These are phyloP conservation scores for Sebastes wilsoni DNA, from an alignment of 2,797 vertebrate species.

Conservation along the genomic window DNA sequence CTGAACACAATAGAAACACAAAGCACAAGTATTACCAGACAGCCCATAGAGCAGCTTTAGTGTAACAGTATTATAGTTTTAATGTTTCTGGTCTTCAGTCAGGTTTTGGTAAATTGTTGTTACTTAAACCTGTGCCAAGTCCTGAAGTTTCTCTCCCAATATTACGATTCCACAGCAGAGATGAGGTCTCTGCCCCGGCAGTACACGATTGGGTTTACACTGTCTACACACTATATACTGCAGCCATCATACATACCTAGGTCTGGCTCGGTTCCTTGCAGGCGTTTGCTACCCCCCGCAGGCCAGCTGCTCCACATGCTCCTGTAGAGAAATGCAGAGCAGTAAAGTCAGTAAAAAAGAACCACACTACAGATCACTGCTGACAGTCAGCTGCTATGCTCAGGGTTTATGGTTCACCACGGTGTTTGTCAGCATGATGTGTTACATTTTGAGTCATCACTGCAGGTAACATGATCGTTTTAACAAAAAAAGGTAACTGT, in stretches of 20 bases:
- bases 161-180: constrained; percentile 66
- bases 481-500: too few species aligned
- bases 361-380: fast-evolving
- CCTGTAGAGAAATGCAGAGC: neutral
- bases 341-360: neutral
- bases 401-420: constrained; percentile 43
- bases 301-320: neutral
- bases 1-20: neutral
- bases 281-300: fast-evolving
- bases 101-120: constrained; percentile 44
- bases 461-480: neutral
- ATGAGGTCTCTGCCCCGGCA: constrained; percentile 56
- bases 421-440: constrained; percentile 57
- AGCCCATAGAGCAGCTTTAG: neutral
- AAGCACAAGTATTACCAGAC: neutral
- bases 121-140: constrained; percentile 75
- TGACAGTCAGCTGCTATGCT: neutral
- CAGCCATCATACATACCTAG: neutral
- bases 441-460: constrained; percentile 47
- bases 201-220: constrained; percentile 62
- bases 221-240: neutral
- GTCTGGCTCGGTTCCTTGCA: neutral
- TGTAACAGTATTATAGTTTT: fast-evolving
- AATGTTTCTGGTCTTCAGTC: constrained; percentile 73
- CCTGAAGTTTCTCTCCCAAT: constrained; percentile 69